Evolutionary conservation across 2,797 vertebrate species (phyloP).

Genomic region (Sciurus vulgaris): DNA sequence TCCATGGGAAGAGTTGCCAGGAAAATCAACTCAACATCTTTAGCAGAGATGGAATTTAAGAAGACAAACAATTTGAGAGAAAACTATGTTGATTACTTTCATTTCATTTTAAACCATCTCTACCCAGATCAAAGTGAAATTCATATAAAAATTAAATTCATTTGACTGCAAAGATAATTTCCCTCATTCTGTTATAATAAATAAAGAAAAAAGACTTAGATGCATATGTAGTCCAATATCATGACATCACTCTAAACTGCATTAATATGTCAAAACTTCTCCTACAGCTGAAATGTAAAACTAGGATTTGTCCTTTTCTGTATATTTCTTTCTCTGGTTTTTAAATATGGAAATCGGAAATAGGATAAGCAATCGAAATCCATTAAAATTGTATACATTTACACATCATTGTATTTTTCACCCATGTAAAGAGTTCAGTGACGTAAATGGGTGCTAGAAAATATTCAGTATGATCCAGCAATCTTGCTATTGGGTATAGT

Average conservation of each 20-base stretch:
- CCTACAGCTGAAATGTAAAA: background rate
- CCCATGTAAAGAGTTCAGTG: background rate
- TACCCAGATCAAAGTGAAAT: background rate
- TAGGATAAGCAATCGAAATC: background rate
- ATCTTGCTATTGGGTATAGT: background rate
- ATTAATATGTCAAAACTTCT: background rate
- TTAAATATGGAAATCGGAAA: slow-evolving; percentile 30
- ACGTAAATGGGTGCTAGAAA: background rate
- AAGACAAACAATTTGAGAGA: background rate
- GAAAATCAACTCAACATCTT: background rate
- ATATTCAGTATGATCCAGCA: background rate
- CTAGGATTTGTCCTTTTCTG: background rate
- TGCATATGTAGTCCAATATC: background rate
- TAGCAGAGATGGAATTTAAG: background rate
- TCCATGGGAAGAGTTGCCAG: background rate
- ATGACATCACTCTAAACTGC: background rate
- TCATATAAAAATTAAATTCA: background rate
- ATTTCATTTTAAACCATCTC: slow-evolving; percentile 25
- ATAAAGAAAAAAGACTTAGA: background rate
- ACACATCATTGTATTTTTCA: background rate
- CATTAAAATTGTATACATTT: background rate
- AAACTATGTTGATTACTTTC: background rate
- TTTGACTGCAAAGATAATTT: background rate
- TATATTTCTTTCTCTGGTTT: background rate
- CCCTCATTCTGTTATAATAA: background rate